Evolutionary conservation across 1,140 invertebrate genomes (phyloP).

Genomic region (Phortica variegata): DNA sequence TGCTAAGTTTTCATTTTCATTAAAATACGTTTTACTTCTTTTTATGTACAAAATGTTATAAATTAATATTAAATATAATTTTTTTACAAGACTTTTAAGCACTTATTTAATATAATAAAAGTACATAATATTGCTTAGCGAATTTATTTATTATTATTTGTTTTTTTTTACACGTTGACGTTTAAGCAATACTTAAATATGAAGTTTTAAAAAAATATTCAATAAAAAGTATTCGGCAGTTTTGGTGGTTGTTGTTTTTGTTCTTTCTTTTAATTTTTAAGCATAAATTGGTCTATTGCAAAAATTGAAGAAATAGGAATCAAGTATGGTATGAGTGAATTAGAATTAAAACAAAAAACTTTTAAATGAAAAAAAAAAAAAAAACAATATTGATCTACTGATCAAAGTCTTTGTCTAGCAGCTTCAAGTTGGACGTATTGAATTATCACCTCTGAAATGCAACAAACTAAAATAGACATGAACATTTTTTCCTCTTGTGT

Average conservation of each 20-base stretch:
- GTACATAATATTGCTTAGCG: constrained; percentile 49
- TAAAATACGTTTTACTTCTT: too few relatives aligned
- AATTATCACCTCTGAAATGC: constrained; percentile 50
- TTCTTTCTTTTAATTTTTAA: constrained; percentile 19
- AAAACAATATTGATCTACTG: neutral
- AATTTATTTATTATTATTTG: constrained; percentile 23
- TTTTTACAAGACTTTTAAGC: too few relatives aligned
- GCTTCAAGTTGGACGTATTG: constrained; percentile 48
- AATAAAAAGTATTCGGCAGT: constrained; percentile 27
- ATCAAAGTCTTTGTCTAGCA: constrained; percentile 21
- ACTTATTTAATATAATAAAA: neutral
- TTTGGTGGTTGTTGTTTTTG: constrained; percentile 25
- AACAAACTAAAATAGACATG: constrained; percentile 29
- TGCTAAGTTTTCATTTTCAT: too few relatives aligned
- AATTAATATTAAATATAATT: too few relatives aligned
- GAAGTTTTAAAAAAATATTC: constrained; percentile 2
- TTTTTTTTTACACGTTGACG: constrained; percentile 35
- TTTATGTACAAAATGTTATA: too few relatives aligned
- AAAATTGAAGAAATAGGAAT: constrained; percentile 51
- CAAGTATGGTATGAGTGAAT: constrained; percentile 22
- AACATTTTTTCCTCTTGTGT: too few relatives aligned
- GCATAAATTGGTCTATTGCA: constrained; percentile 50
- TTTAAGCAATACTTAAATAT: constrained; percentile 46
- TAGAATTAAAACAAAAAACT: too few relatives aligned
- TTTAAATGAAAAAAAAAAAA: neutral